A percentile compares a stretch with the other conserved stretches of the same genome.
phyloP scores from a whole-genome alignment of 1,140 invertebrate genomes.

The Condylostylus longicornis region DNA sequence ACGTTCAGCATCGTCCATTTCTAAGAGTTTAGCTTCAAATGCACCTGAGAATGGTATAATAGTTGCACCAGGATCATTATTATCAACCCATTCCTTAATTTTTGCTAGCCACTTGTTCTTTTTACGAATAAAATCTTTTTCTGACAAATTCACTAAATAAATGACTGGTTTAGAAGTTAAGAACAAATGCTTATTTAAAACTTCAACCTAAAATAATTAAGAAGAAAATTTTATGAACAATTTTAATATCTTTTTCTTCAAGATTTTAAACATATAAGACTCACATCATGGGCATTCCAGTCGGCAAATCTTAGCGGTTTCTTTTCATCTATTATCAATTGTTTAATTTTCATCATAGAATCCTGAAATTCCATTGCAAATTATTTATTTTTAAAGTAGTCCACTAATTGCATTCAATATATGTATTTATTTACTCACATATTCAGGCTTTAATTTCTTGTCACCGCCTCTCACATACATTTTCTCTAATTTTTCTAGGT shows the following conservation, averaged over 20 bases:
- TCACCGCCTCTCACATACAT: conserved; percentile 79
- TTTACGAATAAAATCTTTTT: conserved; percentile 96
- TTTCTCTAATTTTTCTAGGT: conserved; percentile 78
- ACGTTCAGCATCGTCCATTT: conserved; percentile 69
- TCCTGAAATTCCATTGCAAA: conserved; percentile 54
- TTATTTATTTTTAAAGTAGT: too few relatives aligned
- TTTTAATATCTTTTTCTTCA: neutral
- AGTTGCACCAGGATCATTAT: conserved; percentile 83
- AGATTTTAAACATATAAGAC: conserved; percentile 18
- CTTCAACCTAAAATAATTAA: conserved; percentile 64
- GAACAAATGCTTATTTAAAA: conserved; percentile 92
- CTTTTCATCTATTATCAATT: conserved; percentile 72
- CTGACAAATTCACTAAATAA: conserved; percentile 93
- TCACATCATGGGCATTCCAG: conserved; percentile 88
- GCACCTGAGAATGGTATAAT: conserved; percentile 91
- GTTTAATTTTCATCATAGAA: conserved; percentile 71
- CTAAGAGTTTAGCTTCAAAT: conserved; percentile 74
- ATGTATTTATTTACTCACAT: conserved; percentile 46
- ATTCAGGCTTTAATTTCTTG: conserved; percentile 92
- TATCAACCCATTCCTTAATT: conserved; percentile 98
- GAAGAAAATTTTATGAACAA: conserved; percentile 5
- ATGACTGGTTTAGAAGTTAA: conserved; percentile 97
- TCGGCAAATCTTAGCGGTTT: conserved; percentile 84
- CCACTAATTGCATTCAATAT: neutral
- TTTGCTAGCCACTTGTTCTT: conserved; percentile 98